Percentiles rank a stretch among this genome's conserved stretches.
These are phyloP conservation scores for Copidosoma aretas DNA, from an alignment of 2,888 invertebrate genomes.

Conservation along the genomic window DNA sequence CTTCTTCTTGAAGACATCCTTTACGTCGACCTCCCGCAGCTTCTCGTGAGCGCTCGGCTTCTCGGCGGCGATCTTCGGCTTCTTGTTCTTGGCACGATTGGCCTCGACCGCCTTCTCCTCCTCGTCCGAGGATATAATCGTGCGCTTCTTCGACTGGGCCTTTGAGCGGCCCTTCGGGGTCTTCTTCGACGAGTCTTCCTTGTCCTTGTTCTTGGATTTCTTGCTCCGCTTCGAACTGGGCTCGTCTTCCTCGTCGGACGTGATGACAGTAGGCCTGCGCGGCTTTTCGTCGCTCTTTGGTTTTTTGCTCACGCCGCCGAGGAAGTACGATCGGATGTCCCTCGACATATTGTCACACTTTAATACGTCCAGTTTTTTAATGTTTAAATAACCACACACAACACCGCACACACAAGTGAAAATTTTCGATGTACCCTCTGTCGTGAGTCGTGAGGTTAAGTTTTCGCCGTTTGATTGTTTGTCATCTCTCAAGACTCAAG, in stretches of 20 bases:
- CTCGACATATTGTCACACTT: neutral
- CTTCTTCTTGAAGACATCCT: slow-evolving; percentile 68
- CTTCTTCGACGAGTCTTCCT: neutral
- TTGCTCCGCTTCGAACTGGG: neutral
- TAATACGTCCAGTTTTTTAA: no score
- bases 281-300: neutral
- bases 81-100: slow-evolving; percentile 55
- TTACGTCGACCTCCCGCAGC: slow-evolving; percentile 60
- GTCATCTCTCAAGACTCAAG: no score
- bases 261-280: neutral
- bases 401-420: no score
- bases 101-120: slow-evolving; percentile 59
- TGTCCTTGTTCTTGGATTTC: neutral
- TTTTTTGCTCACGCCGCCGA: neutral
- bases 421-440: no score
- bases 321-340: neutral
- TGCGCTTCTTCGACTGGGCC: slow-evolving; percentile 53
- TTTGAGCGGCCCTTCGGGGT: slow-evolving; percentile 8
- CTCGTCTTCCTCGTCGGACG: neutral
- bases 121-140: slow-evolving; percentile 61
- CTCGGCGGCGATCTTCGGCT: slow-evolving; percentile 45
- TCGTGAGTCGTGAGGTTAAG: no score
- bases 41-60: slow-evolving; percentile 51
- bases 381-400: no score
- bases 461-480: no score